These are phyloP conservation scores for Calcarius ornatus DNA, from an alignment of 2,113 vertebrate genomes.

Conservation along the genomic window DNA sequence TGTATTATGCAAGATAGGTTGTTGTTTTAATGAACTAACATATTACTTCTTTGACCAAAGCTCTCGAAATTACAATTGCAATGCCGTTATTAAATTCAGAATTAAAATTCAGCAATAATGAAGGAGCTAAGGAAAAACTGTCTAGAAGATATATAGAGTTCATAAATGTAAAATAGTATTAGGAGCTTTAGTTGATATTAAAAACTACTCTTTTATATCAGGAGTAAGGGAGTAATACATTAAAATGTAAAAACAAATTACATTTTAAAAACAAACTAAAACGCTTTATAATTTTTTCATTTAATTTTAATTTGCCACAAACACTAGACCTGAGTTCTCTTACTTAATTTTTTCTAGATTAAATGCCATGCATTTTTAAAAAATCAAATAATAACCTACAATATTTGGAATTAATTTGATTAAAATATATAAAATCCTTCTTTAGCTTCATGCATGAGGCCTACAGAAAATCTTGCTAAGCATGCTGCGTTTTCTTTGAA, in stretches of 20 bases:
- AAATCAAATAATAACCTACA: background rate
- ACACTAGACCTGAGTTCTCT: background rate
- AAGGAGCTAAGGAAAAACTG: background rate
- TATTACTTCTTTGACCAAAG: background rate
- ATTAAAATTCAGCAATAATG: background rate
- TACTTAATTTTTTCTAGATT: background rate
- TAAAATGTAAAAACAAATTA: background rate
- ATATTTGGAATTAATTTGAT: background rate
- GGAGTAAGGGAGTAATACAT: background rate
- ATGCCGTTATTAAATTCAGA: background rate
- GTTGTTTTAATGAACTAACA: background rate
- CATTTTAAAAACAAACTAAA: background rate
- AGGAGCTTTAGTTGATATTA: background rate
- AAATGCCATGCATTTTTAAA: background rate
- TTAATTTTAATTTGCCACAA: background rate
- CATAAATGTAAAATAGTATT: background rate
- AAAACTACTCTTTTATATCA: background rate
- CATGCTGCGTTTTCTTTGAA: background rate
- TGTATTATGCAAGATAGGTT: background rate
- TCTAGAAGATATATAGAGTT: background rate
- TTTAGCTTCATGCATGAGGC: background rate
- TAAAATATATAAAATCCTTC: background rate
- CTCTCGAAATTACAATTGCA: background rate
- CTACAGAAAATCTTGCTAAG: background rate
- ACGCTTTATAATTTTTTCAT: rapidly evolving